Evolutionary conservation across 2,797 vertebrate genomes (phyloP).

Genomic region (Knipowitschia caucasica): DNA sequence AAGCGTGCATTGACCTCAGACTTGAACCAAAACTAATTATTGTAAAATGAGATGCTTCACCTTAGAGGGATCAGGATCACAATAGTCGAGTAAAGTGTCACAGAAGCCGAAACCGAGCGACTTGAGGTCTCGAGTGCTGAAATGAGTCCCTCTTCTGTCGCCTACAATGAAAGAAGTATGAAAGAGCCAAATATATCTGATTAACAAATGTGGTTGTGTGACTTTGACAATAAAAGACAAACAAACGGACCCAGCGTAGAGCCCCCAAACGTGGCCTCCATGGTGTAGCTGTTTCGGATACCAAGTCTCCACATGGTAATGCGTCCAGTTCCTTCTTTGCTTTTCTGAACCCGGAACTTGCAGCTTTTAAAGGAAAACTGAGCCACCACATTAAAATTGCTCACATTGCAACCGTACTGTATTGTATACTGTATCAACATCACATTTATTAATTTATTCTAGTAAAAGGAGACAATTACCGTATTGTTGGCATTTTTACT

Average conservation of each 20-base stretch:
- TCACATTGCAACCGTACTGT: neutral
- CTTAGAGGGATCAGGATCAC: slow-evolving; percentile 84
- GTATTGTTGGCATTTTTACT: slow-evolving; percentile 89
- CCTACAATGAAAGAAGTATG: slow-evolving; percentile 72
- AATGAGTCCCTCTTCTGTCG: slow-evolving; percentile 82
- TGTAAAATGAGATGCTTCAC: slow-evolving; percentile 53
- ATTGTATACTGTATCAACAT: no score
- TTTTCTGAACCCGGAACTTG: slow-evolving; percentile 90
- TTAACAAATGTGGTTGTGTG: neutral
- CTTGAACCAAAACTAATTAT: neutral
- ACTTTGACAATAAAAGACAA: neutral
- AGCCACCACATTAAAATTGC: slow-evolving; percentile 4
- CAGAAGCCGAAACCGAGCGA: slow-evolving; percentile 86
- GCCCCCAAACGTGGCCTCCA: slow-evolving; percentile 90
- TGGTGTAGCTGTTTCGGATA: slow-evolving; percentile 89
- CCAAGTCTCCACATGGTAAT: slow-evolving; percentile 92
- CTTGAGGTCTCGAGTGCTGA: slow-evolving; percentile 82
- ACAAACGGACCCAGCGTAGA: slow-evolving; percentile 84
- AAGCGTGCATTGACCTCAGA: neutral
- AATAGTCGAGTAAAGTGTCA: slow-evolving; percentile 91
- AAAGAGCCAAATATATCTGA: neutral
- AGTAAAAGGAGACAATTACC: slow-evolving; percentile 63
- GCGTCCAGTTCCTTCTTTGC: slow-evolving; percentile 89
- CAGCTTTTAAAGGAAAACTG: slow-evolving; percentile 92
- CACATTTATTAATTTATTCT: neutral